These are phyloP conservation scores for Scortum barcoo DNA, from an alignment of 2,113 vertebrate genomes.

Conservation along the genomic window DNA sequence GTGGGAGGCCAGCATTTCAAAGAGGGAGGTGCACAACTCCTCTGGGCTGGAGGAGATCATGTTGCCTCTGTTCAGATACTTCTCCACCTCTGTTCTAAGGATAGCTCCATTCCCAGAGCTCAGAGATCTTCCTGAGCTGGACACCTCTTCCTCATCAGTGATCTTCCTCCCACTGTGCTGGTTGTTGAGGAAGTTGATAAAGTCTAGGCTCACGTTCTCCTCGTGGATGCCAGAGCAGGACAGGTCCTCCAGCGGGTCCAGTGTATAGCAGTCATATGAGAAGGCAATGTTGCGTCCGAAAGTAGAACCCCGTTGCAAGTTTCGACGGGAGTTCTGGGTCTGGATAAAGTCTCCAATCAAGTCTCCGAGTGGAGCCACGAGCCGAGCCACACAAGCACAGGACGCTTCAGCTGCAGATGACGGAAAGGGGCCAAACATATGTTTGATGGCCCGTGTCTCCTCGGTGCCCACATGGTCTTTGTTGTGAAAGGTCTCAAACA, in stretches of 20 bases:
- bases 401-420: conserved; percentile 89
- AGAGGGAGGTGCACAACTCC: conserved; percentile 95
- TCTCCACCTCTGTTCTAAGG: conserved; percentile 92
- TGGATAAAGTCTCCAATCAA: conserved; percentile 87
- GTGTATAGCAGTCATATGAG: conserved; percentile 92
- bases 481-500: conserved; percentile 92
- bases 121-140: conserved; percentile 68
- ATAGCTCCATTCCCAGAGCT: conserved; percentile 79
- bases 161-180: conserved; percentile 79
- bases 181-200: conserved; percentile 89
- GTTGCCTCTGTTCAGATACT: conserved; percentile 88
- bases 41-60: conserved; percentile 90
- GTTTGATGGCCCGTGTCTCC: conserved; percentile 92
- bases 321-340: conserved; percentile 78
- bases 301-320: conserved; percentile 58
- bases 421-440: conserved; percentile 97
- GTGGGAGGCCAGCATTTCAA: conserved; percentile 94
- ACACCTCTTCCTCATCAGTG: conserved; percentile 73
- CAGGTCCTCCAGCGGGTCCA: conserved; percentile 89
- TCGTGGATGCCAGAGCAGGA: conserved; percentile 78
- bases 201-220: conserved; percentile 84
- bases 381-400: conserved; percentile 85
- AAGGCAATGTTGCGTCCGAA: conserved; percentile 93
- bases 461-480: conserved; percentile 91
- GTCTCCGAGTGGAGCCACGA: conserved; percentile 86